Percentiles rank a stretch among this genome's conserved stretches.
Evolutionary conservation across 2,113 vertebrate species (phyloP).

Genomic region (Corapipo altera): DNA sequence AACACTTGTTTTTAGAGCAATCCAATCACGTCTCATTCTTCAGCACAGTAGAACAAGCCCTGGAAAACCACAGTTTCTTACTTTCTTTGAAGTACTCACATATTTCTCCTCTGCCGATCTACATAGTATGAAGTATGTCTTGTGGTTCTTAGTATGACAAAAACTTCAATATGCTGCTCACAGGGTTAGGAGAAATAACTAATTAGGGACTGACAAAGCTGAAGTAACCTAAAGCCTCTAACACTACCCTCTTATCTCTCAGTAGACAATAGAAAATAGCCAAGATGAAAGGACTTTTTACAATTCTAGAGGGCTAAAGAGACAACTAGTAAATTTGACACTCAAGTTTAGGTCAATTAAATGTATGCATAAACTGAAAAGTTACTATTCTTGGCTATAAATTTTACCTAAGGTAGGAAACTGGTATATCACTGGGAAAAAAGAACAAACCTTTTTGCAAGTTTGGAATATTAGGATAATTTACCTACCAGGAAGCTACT

Average conservation of each 20-base stretch:
- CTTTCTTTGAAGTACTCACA: neutral
- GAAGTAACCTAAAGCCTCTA: neutral
- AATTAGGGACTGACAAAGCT: neutral
- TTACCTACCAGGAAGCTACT: neutral
- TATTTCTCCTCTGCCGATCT: neutral
- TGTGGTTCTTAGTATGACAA: neutral
- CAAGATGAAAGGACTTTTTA: neutral
- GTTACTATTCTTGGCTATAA: neutral
- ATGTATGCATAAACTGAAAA: neutral
- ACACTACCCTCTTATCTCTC: neutral
- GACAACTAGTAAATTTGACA: neutral
- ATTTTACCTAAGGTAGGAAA: neutral
- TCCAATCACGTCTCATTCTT: neutral
- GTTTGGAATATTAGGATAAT: neutral
- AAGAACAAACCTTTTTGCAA: neutral
- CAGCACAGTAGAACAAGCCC: neutral
- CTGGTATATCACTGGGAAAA: neutral
- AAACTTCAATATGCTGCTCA: neutral
- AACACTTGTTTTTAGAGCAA: neutral
- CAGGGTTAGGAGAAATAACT: neutral
- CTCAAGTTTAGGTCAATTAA: neutral
- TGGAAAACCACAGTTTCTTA: neutral
- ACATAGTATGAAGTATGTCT: neutral
- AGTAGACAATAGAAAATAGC: neutral
- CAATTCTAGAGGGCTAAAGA: neutral